Evolutionary conservation across 1,140 invertebrate genomes (phyloP).

Genomic region (Atta colombica): DNA sequence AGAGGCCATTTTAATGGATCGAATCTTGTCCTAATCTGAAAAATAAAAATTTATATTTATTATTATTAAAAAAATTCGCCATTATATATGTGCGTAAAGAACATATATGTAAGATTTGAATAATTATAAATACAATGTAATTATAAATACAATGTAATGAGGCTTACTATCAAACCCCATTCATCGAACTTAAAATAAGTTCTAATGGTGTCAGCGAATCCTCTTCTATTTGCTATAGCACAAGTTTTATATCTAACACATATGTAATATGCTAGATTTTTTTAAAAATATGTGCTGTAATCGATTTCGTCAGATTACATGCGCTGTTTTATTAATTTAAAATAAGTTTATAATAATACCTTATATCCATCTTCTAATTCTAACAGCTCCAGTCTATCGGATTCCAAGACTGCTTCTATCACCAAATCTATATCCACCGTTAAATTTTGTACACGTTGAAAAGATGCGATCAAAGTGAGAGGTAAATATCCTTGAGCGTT

Average conservation of each 20-base stretch:
- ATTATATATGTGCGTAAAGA: background rate
- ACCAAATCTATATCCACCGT: constrained; percentile 95
- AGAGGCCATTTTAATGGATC: constrained; percentile 96
- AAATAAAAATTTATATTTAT: constrained; percentile 63
- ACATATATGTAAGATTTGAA: background rate
- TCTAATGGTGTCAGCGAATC: constrained; percentile 81
- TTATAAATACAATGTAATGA: constrained; percentile 70
- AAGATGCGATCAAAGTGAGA: constrained; percentile 97
- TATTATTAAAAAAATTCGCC: constrained; percentile 12
- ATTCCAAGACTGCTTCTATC: constrained; percentile 93
- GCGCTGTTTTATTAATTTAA: background rate
- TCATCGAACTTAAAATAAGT: constrained; percentile 72
- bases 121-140: constrained; percentile 65
- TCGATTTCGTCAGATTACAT: constrained; percentile 13
- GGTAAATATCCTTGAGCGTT: constrained; percentile 96
- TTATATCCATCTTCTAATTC: constrained; percentile 89
- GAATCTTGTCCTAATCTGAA: constrained; percentile 92
- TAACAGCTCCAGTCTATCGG: constrained; percentile 93
- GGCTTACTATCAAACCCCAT: constrained; percentile 83
- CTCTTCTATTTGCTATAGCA: constrained; percentile 81
- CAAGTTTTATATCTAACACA: constrained; percentile 67
- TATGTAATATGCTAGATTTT: constrained; percentile 14
- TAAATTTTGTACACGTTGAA: constrained; percentile 96
- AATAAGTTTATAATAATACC: constrained; percentile 83
- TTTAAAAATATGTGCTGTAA: constrained; percentile 58